Conservation (phyloP, 2,797 vertebrate genomes). For the Ataeniobius toweri region DNA sequence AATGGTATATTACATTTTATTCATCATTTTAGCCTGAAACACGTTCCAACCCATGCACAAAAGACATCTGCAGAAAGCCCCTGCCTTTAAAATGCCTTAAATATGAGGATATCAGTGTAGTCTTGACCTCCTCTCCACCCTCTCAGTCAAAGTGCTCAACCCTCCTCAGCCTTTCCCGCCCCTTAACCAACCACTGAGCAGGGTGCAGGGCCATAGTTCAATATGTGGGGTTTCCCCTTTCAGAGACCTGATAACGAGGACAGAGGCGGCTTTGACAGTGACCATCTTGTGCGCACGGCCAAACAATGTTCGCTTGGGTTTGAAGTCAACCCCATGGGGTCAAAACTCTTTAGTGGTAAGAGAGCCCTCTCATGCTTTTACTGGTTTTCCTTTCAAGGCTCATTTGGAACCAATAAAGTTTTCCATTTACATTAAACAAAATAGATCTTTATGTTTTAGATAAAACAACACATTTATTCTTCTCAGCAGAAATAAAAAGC, state of each 20-base stretch:
- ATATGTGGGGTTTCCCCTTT: slow-evolving; percentile 71
- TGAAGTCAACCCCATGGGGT: slow-evolving; percentile 42
- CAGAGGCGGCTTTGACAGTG: slow-evolving; percentile 58
- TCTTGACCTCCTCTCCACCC: slow-evolving; percentile 57
- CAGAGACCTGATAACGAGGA: slow-evolving; percentile 66
- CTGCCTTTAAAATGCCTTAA: slow-evolving; percentile 49
- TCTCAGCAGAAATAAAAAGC: slow-evolving; percentile 40
- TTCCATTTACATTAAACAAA: slow-evolving; percentile 26
- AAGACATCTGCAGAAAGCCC: slow-evolving; percentile 2
- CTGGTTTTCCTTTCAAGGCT: slow-evolving; percentile 36
- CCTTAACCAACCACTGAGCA: slow-evolving; percentile 50
- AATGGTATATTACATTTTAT: background rate
- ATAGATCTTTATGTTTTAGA: slow-evolving; percentile 17
- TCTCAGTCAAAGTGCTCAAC: slow-evolving; percentile 41
- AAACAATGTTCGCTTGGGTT: slow-evolving; percentile 27
- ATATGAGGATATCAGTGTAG: slow-evolving; percentile 57
- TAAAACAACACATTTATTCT: slow-evolving; percentile 44
- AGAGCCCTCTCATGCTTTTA: slow-evolving; percentile 40
- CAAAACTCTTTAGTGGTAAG: slow-evolving; percentile 34
- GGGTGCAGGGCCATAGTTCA: slow-evolving; percentile 62
- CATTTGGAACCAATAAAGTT: slow-evolving; percentile 43
- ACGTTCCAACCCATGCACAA: slow-evolving; percentile 21
- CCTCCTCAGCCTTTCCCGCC: slow-evolving; percentile 58
- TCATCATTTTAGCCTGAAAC: slow-evolving; percentile 12
- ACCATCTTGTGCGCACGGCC: slow-evolving; percentile 26